Evolutionary conservation across 2,113 vertebrate genomes (phyloP), one percentile per base, ranked within the genome.

Genomic region (Amphiprion percula): DNA sequence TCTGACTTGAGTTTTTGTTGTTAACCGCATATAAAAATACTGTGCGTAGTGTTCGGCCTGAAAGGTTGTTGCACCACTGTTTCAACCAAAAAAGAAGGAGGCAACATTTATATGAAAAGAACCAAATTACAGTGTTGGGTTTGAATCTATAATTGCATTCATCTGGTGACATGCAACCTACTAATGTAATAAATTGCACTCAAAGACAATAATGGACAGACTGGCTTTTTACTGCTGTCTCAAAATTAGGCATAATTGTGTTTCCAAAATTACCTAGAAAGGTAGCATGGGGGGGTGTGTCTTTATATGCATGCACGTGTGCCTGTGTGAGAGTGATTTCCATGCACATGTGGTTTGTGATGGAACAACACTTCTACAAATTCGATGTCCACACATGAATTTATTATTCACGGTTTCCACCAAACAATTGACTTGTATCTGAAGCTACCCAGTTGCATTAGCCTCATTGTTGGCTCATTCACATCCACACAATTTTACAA

Each of bases 181-280:
- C 64, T 72, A 68, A 85, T 73, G 82, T 53, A 68, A 50, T 74
- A 60, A 65, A 84, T 76, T 69, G 72, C 63, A 62, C 46, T 60
- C 66, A 60, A 49, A 54, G 55, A 74, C 60, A 77, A 67, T 84
- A 71, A 86, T 88, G 75, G 83, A 71, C 44, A 5, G n/a, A 55
- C 24, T 49, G 61, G 68, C 52, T 72, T 72, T 86, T 80, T 50
- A 73, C 66, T 37, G 73, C 72, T 63, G n/a, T 17, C 37, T 26
- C 23, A 16, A 52, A 55, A 80, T 70, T 79, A 77, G 24, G 26
- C 1, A 75, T 79, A 82, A 82, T 78, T 77, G 60, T 68, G 16
- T n/a, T 12, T 65, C 58, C 26, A 47, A 8, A 78, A 67, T 53
- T 24, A 63, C 26, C 12, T 17, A 14, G 10, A 68, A 74, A 70